Conservation (phyloP, 92 coral and sea anemone species). For the Siderastrea siderea region DNA sequence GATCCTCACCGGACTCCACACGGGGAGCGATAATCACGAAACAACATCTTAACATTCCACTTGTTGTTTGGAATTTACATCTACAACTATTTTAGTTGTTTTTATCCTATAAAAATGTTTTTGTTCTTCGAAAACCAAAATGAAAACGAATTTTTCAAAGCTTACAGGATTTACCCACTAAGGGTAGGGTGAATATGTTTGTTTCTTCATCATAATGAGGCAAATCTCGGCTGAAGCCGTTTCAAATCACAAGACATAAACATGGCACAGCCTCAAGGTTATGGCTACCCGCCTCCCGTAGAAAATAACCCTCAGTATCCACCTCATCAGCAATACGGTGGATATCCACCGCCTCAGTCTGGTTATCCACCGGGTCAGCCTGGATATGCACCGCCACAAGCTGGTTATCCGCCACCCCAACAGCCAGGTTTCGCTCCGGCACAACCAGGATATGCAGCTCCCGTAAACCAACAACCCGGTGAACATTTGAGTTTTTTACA, state of each 20-base stretch:
- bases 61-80: neutral
- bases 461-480: constrained; percentile 78
- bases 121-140: neutral
- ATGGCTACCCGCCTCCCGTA: constrained; percentile 87
- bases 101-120: no score
- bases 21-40: constrained; percentile 5
- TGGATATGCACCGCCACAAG: constrained; percentile 54
- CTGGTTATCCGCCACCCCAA: constrained; percentile 58
- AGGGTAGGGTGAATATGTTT: neutral
- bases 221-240: neutral
- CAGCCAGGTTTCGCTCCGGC: constrained; percentile 59
- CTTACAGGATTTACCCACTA: neutral
- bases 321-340: constrained; percentile 67
- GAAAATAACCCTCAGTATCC: constrained; percentile 60
- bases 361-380: constrained; percentile 72
- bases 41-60: no score
- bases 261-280: constrained; percentile 45
- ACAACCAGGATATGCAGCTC: constrained; percentile 65
- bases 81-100: neutral
- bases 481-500: constrained; percentile 11
- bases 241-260: neutral
- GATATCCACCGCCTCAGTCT: constrained; percentile 76
- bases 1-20: neutral
- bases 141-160: neutral
- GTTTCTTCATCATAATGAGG: neutral